These are phyloP conservation scores for Halcyon senegalensis DNA, from an alignment of 2,113 vertebrate genomes.

Conservation along the genomic window DNA sequence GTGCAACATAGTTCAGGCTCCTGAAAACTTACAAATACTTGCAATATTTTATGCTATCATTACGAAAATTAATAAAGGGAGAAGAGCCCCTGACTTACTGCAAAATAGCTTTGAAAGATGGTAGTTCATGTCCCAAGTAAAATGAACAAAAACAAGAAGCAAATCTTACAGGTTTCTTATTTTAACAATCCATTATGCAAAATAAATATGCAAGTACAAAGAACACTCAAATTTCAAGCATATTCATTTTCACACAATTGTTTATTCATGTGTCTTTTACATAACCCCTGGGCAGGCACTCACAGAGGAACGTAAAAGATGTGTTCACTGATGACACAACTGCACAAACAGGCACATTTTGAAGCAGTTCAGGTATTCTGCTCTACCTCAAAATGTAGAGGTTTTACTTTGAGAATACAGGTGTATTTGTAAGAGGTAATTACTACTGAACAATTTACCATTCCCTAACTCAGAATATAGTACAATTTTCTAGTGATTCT, in stretches of 20 bases:
- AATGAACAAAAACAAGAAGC: not conserved
- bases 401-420: not conserved
- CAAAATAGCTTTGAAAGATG: not conserved
- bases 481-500: not conserved
- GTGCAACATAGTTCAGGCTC: not conserved
- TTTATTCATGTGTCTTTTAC: conserved; percentile 34
- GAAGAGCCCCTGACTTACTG: not conserved
- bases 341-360: not conserved
- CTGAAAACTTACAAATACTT: not conserved
- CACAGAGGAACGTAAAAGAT: not conserved
- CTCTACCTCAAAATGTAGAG: not conserved
- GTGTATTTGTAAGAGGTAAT: not conserved
- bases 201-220: not conserved
- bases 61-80: not conserved
- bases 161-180: not conserved
- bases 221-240: not conserved
- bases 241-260: conserved; percentile 10
- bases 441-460: not conserved
- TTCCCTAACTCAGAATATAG: not conserved
- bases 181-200: not conserved
- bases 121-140: not conserved
- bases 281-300: not conserved
- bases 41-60: not conserved
- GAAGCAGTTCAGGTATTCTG: not conserved
- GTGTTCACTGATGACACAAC: not conserved